These are phyloP conservation scores for Morpho helenor DNA, from an alignment of 2,888 invertebrate species.

Conservation along the genomic window DNA sequence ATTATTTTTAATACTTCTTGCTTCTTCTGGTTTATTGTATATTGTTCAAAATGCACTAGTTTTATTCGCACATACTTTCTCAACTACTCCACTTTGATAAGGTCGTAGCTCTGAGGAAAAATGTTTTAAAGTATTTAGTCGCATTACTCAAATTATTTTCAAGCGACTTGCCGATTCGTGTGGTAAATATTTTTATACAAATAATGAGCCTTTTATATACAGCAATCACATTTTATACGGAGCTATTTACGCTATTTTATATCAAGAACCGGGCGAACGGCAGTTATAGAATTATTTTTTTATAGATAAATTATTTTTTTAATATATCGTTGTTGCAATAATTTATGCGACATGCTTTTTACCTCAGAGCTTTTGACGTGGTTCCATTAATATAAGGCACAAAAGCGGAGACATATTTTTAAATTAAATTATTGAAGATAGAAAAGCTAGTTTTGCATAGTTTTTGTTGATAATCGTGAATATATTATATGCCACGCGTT, in stretches of 20 bases:
- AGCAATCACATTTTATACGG: constrained; percentile 19
- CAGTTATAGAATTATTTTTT: constrained; percentile 13
- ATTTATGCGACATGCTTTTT: not conserved
- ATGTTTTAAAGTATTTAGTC: constrained; percentile 10
- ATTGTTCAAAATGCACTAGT: constrained; percentile 15
- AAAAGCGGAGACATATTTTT: constrained; percentile 25
- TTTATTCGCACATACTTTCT: constrained; percentile 14
- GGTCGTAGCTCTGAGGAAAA: constrained; percentile 16
- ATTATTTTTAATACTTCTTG: too few species aligned
- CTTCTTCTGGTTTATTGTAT: not conserved
- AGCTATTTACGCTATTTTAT: constrained; percentile 21
- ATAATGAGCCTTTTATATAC: constrained; percentile 6
- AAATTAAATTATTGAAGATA: constrained; percentile 22
- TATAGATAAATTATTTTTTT: constrained; percentile 1
- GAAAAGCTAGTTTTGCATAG: constrained; percentile 23
- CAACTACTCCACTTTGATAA: constrained; percentile 16
- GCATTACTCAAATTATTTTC: constrained; percentile 8
- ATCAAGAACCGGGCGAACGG: constrained; percentile 15
- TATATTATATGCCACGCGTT: constrained; percentile 17
- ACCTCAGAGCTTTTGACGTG: constrained; percentile 5
- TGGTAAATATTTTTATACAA: constrained; percentile 25
- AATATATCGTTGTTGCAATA: not conserved
- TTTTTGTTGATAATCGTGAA: constrained; percentile 14
- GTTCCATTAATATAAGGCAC: constrained; percentile 28
- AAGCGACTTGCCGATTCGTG: constrained; percentile 14